Base-by-base conservation (phyloP, 2,113 vertebrate genomes). In the Sakesphorus luctuosus region DNA sequence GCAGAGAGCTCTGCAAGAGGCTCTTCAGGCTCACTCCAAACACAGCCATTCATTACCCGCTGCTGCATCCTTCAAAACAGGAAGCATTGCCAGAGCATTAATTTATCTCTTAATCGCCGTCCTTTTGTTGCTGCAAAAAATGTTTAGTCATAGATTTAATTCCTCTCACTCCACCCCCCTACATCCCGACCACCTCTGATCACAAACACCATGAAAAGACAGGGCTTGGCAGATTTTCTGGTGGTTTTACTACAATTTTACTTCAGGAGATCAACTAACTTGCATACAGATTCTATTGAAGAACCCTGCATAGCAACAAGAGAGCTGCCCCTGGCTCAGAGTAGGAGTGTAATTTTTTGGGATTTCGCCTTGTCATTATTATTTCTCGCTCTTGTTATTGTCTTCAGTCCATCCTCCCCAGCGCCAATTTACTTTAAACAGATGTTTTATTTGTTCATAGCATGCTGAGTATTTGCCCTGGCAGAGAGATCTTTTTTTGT, bases 341-440 rank as follows among this genome's bases (percentile, higher is more conserved):
- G 97, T 96, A 98, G 98, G 98, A 97, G 98, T 98, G 97, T 98
- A 98, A 98, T 97, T 98, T 97, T 97, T 97, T 98, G 97, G 97
- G 97, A 98, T 98, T 98, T 98, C 90, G 98, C 98, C 95, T 93
- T 95, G 94, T 94, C 93, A 93, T 94, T 98, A 97, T 98, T 97
- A 96, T 97, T 95, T 96, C 84, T 96, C 97, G 96, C 92, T 97
- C 96, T 98, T 98, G 98, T 98, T 98, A 97, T 97, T 97, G 92
- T 79, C 96, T 97, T 95, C 96, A 94, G 97, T 89, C 91, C 87
- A 90, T 91, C 74, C 80, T 95, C 38, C 75, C 80, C 86, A 94
- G 87, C 68, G 73, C 62, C 52, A 80, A 73, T 81, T 93, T 95
- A 96, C 93, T 94, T 94, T 93, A 94, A 97, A 90, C 89, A 89